Conservation (phyloP, 2,797 vertebrate species). For the Rousettus madagascariensis region DNA sequence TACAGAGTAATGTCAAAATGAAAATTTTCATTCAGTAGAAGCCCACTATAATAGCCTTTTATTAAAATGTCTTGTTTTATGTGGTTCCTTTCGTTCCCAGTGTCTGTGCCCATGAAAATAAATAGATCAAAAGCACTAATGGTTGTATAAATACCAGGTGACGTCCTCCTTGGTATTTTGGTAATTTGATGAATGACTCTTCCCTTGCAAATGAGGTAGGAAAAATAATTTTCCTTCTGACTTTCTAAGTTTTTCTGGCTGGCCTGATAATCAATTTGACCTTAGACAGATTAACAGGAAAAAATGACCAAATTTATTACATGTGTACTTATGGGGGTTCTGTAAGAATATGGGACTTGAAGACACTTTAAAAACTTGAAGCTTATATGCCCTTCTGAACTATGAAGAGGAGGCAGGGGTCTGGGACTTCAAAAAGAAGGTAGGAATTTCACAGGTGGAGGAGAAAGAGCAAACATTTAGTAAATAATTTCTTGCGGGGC, state of each 20-base stretch:
- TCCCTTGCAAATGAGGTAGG: not conserved
- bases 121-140: constrained; percentile 6
- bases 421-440: not conserved
- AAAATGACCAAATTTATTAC: not conserved
- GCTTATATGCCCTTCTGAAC: not conserved
- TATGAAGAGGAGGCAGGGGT: not conserved
- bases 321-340: not conserved
- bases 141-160: not conserved
- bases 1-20: not conserved
- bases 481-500: not conserved
- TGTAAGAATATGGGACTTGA: not conserved
- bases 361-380: not conserved
- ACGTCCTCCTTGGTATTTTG: not conserved
- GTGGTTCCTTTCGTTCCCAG: not conserved
- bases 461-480: not conserved
- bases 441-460: not conserved
- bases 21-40: constrained; percentile 17
- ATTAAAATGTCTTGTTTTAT: constrained; percentile 28
- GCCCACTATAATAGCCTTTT: not conserved
- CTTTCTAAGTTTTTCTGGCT: not conserved
- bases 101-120: not conserved
- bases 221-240: not conserved
- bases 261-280: not conserved
- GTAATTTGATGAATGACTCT: constrained; percentile 2
- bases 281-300: not conserved